A percentile compares a stretch with the other conserved stretches of the same genome.
Evolutionary conservation across 2,888 invertebrate species (phyloP).

Genomic region (Ferdinandea cuprea): DNA sequence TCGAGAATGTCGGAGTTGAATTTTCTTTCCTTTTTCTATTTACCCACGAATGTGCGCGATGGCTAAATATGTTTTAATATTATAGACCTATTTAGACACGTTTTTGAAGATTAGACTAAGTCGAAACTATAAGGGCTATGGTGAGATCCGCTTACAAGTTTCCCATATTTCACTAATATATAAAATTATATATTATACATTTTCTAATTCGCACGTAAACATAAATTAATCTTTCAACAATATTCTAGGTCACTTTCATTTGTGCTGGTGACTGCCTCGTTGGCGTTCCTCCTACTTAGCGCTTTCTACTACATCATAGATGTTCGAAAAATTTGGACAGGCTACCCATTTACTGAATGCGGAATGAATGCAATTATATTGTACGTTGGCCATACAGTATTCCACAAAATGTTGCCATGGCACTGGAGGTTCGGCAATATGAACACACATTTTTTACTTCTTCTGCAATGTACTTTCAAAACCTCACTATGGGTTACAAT

Average conservation of each 20-base stretch:
- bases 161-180: too few species aligned
- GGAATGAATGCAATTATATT: constrained; percentile 96
- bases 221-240: background rate
- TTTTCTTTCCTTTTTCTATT: too few species aligned
- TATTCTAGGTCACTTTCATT: constrained; percentile 88
- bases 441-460: constrained; percentile 88
- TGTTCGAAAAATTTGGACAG: constrained; percentile 89
- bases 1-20: too few species aligned
- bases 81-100: too few species aligned
- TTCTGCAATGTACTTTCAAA: constrained; percentile 93
- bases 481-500: constrained; percentile 92
- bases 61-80: too few species aligned
- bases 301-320: constrained; percentile 92
- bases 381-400: constrained; percentile 93
- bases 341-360: constrained; percentile 94
- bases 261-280: constrained; percentile 90
- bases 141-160: too few species aligned
- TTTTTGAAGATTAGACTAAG: too few species aligned
- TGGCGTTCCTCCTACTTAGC: constrained; percentile 90
- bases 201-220: background rate
- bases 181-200: too few species aligned
- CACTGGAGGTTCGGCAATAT: constrained; percentile 89
- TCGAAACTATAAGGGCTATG: too few species aligned
- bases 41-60: too few species aligned
- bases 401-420: constrained; percentile 90